phyloP scores from a whole-genome alignment of 1,140 invertebrate genomes.

The Drosophila pandora region DNA sequence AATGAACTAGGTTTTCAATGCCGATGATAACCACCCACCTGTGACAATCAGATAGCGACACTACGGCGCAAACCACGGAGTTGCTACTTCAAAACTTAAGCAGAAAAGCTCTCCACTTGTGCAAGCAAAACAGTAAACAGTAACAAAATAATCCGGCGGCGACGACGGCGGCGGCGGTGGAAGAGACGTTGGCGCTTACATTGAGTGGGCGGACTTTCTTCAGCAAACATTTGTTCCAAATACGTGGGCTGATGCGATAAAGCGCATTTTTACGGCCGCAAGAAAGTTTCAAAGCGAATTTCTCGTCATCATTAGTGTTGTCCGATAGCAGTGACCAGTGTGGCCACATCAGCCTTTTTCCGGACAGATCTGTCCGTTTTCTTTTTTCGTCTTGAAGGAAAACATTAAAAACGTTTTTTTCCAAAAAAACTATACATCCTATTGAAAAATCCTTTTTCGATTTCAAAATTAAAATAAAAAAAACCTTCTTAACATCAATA shows the following conservation, averaged over 20 bases:
- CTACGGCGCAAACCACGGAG: constrained; percentile 1
- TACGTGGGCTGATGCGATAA: constrained; percentile 27
- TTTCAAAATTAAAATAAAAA: no score
- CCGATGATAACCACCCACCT: constrained; percentile 23
- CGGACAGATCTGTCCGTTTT: no score
- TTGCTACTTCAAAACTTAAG: constrained; percentile 14
- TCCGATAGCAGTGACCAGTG: no score
- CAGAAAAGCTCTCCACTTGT: constrained; percentile 41
- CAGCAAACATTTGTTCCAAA: constrained; percentile 43
- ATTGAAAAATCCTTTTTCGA: no score
- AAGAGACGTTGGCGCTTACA: constrained; percentile 41
- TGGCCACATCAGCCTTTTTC: no score
- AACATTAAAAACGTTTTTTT: no score
- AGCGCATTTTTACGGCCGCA: constrained; percentile 54
- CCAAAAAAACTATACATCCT: no score
- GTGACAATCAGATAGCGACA: constrained; percentile 18
- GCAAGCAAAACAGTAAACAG: constrained; percentile 55
- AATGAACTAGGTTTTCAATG: not conserved
- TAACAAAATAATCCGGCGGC: constrained; percentile 18
- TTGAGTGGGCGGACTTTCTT: constrained; percentile 41
- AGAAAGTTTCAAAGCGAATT: constrained; percentile 50
- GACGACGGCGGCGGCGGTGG: constrained; percentile 43
- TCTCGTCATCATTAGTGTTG: constrained; percentile 60
- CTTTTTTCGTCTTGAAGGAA: no score
- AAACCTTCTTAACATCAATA: no score